Base-by-base conservation (phyloP, 2,113 vertebrate species). In the Sardina pilchardus region DNA sequence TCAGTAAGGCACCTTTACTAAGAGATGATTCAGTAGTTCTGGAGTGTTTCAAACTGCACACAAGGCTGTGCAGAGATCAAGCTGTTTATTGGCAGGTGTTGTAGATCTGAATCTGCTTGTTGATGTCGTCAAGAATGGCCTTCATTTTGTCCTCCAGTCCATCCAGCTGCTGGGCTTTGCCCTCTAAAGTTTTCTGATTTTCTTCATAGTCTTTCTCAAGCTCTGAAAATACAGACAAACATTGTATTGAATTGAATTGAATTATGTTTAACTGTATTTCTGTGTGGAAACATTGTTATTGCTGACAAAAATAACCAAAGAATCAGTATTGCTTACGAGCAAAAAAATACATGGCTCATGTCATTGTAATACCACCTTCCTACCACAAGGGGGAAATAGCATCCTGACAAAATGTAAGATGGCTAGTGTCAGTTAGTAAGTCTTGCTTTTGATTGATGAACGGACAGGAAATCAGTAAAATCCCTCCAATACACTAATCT, bases 61-160 rank as follows among this genome's bases (percentile, higher is more conserved):
- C 12, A 24, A 24, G 48, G 67, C 34, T 34, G 30, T 16, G 67
- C 34, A 30, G n/a, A 30, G 67, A 16, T 17, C 26, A 75, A 3
- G 67, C 26, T 16, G 56, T 81, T 87, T 96, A 99, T 93, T 99
- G 97, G 92, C 98, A 99, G 5, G 98, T 98, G 91, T 99, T 99
- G 94, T 99, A 99, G 93, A 99, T 99, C 92, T 98, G 97, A 84
- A 99, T 97, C 89, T 99, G 98, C 90, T 96, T 95, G 94, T 99
- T 99, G 93, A 99, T 99, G 87, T 95, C 96, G 78, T 93, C 93
- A 84, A 99, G 95, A 90, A 99, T 97, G 24, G 90, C 93, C 87
- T 95, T 97, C 98, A 99, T 97, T 90, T 96, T 97, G 93, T 97
- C 97, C 90, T 99, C 98, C 86, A 99, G 90, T 59, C 97, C 97